Evolutionary conservation across 2,797 vertebrate species (phyloP).

Genomic region (Astyanax mexicanus): DNA sequence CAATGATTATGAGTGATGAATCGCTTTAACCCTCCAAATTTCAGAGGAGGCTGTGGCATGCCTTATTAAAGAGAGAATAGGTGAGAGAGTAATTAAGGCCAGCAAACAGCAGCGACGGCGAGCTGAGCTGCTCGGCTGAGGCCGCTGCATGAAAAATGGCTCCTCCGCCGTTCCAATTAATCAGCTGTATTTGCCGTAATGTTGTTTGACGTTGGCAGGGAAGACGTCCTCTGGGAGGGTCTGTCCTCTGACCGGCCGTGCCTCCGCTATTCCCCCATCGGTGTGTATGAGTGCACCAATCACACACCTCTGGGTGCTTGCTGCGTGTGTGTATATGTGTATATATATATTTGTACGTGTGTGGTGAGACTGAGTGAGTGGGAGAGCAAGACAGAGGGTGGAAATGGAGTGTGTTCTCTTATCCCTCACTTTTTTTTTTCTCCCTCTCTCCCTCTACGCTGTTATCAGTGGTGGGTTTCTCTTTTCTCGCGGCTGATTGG

Average conservation of each 20-base stretch:
- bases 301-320: slow-evolving; percentile 60
- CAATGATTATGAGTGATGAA: slow-evolving; percentile 82
- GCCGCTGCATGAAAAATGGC: slow-evolving; percentile 83
- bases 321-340: slow-evolving; percentile 29
- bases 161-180: slow-evolving; percentile 83
- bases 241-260: slow-evolving; percentile 83
- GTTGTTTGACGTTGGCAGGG: slow-evolving; percentile 86
- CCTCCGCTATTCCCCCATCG: slow-evolving; percentile 80
- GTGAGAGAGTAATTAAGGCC: slow-evolving; percentile 83
- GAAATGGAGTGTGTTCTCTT: neutral
- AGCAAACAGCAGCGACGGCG: slow-evolving; percentile 79
- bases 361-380: slow-evolving; percentile 5
- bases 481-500: slow-evolving; percentile 47
- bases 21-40: slow-evolving; percentile 73
- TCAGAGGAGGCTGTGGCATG: slow-evolving; percentile 75
- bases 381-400: neutral
- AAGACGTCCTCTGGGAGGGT: slow-evolving; percentile 82
- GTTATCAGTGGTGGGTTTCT: slow-evolving; percentile 46
- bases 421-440: neutral
- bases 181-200: slow-evolving; percentile 85
- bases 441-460: neutral
- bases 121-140: slow-evolving; percentile 77
- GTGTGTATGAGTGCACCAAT: slow-evolving; percentile 76
- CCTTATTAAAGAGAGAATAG: slow-evolving; percentile 83
- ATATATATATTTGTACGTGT: no score